Conservation (phyloP, 1,140 invertebrate genomes). For the Zaprionus taronus region DNA sequence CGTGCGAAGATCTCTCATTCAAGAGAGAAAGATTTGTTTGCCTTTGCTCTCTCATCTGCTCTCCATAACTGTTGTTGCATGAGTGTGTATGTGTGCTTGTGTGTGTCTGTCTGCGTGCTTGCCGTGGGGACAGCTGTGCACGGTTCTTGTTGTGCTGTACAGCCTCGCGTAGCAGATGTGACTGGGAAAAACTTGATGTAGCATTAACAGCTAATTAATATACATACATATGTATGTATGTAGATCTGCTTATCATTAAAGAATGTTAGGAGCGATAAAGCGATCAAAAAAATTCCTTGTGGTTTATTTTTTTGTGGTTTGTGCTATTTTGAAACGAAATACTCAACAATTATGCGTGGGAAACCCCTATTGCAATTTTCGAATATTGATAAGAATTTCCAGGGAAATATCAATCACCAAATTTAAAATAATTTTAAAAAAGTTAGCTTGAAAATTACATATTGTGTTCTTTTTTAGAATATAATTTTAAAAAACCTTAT, state of each 20-base stretch:
- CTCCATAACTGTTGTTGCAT: slow-evolving; percentile 19
- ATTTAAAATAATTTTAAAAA: neutral
- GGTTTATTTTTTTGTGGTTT: too few species aligned
- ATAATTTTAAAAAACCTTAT: neutral
- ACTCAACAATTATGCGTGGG: neutral
- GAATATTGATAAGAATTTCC: slow-evolving; percentile 16
- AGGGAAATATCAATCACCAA: slow-evolving; percentile 4
- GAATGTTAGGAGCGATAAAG: neutral
- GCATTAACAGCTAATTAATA: slow-evolving; percentile 10
- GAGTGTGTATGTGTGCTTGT: neutral
- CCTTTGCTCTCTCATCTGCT: neutral
- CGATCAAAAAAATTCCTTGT: too few species aligned
- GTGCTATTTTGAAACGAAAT: neutral
- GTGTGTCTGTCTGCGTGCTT: neutral
- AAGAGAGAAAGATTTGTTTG: neutral
- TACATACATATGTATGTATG: neutral
- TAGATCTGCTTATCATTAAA: slow-evolving; percentile 8
- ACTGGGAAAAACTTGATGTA: neutral
- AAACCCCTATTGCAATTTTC: neutral
- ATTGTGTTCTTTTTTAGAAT: too few species aligned
- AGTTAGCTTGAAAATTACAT: too few species aligned
- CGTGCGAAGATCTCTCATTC: slow-evolving; percentile 14
- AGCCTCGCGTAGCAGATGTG: slow-evolving; percentile 24
- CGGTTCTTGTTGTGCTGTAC: slow-evolving; percentile 20
- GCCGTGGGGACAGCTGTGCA: slow-evolving; percentile 17